These are phyloP conservation scores for Limnothrissa miodon DNA, from an alignment of 2,113 vertebrate genomes.

Conservation along the genomic window DNA sequence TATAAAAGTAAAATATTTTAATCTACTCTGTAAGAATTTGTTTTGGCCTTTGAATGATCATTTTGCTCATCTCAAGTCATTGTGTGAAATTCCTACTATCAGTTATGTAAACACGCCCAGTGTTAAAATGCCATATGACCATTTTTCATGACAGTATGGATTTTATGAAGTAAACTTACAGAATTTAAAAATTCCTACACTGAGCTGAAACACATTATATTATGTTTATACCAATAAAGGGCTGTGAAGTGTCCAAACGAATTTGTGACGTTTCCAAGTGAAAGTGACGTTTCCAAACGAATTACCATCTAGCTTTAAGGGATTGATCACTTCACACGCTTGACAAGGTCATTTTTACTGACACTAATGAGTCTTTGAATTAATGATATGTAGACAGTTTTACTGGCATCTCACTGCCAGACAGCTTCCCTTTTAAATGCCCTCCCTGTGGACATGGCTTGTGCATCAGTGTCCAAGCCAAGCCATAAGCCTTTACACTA, in stretches of 20 bases:
- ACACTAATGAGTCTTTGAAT: neutral
- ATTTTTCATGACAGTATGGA: neutral
- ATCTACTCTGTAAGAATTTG: neutral
- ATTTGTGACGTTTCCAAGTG: neutral
- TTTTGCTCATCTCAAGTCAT: neutral
- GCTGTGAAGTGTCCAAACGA: neutral
- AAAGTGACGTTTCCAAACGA: neutral
- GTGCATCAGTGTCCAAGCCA: neutral
- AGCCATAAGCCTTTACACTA: neutral
- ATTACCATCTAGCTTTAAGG: neutral
- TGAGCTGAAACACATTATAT: neutral
- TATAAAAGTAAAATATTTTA: neutral
- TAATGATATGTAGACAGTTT: neutral
- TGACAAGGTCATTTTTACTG: neutral
- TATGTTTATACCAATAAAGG: neutral
- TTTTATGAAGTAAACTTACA: neutral
- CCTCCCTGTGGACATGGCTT: neutral
- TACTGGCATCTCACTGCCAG: neutral
- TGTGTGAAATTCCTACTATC: neutral
- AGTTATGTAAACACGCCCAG: too few species aligned
- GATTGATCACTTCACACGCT: neutral
- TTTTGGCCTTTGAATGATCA: neutral
- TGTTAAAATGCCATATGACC: neutral
- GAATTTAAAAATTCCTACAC: neutral
- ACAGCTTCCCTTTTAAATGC: neutral